These are phyloP conservation scores for Helogale parvula DNA, from an alignment of 2,113 vertebrate species.

Conservation along the genomic window DNA sequence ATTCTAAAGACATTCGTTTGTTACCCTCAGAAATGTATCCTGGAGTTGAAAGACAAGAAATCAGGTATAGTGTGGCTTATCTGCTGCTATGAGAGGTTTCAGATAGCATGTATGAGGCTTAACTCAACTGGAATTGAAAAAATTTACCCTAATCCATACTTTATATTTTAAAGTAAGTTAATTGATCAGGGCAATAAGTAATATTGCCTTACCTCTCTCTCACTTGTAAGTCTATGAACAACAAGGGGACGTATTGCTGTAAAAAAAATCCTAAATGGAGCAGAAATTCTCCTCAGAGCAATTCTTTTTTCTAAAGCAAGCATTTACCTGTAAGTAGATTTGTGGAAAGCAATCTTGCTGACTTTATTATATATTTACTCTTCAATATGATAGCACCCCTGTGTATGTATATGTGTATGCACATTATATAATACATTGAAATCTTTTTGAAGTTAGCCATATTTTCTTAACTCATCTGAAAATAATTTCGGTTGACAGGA, in stretches of 20 bases:
- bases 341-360: not conserved
- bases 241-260: not conserved
- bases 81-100: not conserved
- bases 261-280: not conserved
- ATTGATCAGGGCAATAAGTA: not conserved
- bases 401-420: not conserved
- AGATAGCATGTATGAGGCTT: not conserved
- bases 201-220: not conserved
- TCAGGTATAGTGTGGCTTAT: not conserved
- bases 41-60: not conserved
- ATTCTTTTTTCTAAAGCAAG: slow-evolving; percentile 17
- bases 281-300: not conserved
- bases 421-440: slow-evolving; percentile 8
- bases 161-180: not conserved
- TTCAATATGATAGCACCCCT: not conserved
- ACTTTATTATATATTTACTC: not conserved
- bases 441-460: slow-evolving; percentile 62
- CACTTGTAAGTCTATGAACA: not conserved
- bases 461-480: slow-evolving; percentile 52
- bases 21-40: not conserved
- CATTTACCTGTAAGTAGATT: not conserved
- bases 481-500: not conserved
- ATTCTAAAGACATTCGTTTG: not conserved
- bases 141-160: not conserved
- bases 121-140: not conserved